A percentile compares a stretch with the other conserved stretches of the same genome.
phyloP scores from a whole-genome alignment of 1,140 invertebrate species.

The Drosophila gunungcola region DNA sequence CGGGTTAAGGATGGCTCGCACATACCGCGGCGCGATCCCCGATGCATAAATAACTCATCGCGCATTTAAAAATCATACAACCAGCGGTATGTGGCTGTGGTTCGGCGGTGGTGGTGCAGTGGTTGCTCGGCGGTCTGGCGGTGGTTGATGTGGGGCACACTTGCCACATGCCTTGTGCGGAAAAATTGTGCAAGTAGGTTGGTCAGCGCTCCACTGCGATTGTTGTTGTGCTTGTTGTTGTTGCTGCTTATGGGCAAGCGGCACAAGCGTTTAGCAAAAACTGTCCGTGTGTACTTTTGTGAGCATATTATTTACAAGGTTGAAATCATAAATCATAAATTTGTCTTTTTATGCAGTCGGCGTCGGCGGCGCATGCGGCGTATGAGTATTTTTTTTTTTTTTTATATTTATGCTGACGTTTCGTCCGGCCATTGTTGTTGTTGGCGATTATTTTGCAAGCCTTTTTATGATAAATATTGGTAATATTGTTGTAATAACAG shows the following conservation, averaged over 20 bases:
- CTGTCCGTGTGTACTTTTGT: conserved; percentile 66
- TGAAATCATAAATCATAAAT: conserved; percentile 84
- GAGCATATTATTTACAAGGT: conserved; percentile 84
- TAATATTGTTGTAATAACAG: conserved; percentile 83
- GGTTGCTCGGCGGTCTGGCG: conserved; percentile 27
- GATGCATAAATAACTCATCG: conserved; percentile 83
- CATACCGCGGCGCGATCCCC: conserved; percentile 57
- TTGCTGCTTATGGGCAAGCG: conserved; percentile 35
- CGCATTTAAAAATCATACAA: conserved; percentile 80
- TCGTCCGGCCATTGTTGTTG: conserved; percentile 63
- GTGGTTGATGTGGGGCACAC: conserved; percentile 79
- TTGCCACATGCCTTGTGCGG: conserved; percentile 81
- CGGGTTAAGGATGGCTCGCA: conserved; percentile 67
- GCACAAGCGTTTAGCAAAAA: conserved; percentile 52
- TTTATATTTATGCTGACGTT: conserved; percentile 73
- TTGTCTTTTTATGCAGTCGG: conserved; percentile 80
- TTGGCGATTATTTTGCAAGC: conserved; percentile 58
- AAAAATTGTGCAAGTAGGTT: conserved; percentile 83
- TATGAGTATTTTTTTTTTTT: conserved; percentile 64
- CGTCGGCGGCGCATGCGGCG: conserved; percentile 64
- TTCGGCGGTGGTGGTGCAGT: conserved; percentile 20
- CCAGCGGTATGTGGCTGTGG: conserved; percentile 55
- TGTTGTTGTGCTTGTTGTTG: conserved; percentile 23
- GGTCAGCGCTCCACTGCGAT: conserved; percentile 49
- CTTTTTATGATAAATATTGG: conserved; percentile 76